Conservation (phyloP, 2,888 invertebrate genomes). For the Platypus cylindrus region DNA sequence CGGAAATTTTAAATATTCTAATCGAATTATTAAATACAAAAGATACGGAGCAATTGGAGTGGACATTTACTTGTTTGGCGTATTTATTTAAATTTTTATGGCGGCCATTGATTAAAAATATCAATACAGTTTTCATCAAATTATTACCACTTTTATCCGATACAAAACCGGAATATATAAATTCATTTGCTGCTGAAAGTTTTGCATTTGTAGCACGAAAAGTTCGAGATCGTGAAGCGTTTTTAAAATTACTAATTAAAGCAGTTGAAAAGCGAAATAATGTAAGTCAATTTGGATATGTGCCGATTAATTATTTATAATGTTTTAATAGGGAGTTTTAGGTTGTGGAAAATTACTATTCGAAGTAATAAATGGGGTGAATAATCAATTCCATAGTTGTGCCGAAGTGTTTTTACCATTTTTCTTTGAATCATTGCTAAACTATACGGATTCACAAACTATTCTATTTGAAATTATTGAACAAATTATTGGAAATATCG, state of each 20-base stretch:
- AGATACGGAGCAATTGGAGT: slow-evolving; percentile 75
- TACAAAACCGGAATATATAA: slow-evolving; percentile 68
- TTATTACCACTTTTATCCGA: slow-evolving; percentile 66
- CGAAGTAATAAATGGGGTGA: slow-evolving; percentile 74
- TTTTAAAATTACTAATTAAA: slow-evolving; percentile 56
- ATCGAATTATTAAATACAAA: slow-evolving; percentile 59
- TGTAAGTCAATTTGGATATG: slow-evolving; percentile 39
- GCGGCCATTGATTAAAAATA: slow-evolving; percentile 67
- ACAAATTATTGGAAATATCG: slow-evolving; percentile 50
- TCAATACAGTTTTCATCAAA: slow-evolving; percentile 55
- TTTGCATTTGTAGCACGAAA: slow-evolving; percentile 90
- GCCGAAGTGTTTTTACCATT: slow-evolving; percentile 57
- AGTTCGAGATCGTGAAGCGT: slow-evolving; percentile 63
- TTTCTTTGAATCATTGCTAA: slow-evolving; percentile 49
- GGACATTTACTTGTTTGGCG: slow-evolving; percentile 74
- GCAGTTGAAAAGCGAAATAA: slow-evolving; percentile 53
- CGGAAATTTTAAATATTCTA: slow-evolving; percentile 58
- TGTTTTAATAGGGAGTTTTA: slow-evolving; percentile 48
- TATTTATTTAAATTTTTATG: slow-evolving; percentile 84
- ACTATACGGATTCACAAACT: slow-evolving; percentile 40
- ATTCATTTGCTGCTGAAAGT: slow-evolving; percentile 90
- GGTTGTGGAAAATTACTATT: slow-evolving; percentile 83
- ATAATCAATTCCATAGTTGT: slow-evolving; percentile 75
- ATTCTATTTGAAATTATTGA: slow-evolving; percentile 52
- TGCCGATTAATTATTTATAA: slow-evolving; percentile 2